phyloP scores from a whole-genome alignment of 2,797 vertebrate species.

The Acrossocheilus wenchowensis region DNA sequence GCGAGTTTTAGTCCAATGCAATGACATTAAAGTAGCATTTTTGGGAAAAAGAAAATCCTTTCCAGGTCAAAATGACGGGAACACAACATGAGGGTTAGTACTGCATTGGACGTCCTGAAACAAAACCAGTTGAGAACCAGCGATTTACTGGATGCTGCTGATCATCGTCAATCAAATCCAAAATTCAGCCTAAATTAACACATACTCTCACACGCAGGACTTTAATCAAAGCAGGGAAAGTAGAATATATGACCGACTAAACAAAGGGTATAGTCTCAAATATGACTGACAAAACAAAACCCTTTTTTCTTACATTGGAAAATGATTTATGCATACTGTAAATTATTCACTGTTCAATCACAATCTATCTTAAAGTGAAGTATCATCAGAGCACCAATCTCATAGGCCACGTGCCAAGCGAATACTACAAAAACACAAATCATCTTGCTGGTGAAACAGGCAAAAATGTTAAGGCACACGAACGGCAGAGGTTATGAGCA shows the following conservation, averaged over 20 bases:
- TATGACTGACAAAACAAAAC: not conserved
- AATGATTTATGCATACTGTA: not conserved
- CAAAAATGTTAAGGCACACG: not conserved
- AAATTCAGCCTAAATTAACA: not conserved
- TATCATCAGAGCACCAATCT: not conserved
- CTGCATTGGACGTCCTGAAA: not conserved
- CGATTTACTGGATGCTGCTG: not conserved
- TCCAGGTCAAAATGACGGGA: not conserved
- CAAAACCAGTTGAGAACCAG: conserved; percentile 1
- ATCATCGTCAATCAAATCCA: not conserved
- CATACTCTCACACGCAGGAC: not conserved
- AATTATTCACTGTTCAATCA: not conserved
- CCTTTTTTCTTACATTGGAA: not conserved
- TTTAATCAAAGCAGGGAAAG: not conserved
- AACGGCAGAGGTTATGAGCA: not conserved
- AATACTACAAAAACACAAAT: conserved; percentile 7
- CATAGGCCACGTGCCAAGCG: not conserved
- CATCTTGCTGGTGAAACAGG: not conserved
- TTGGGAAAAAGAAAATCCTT: not conserved
- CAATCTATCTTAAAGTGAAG: not conserved
- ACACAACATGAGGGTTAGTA: not conserved
- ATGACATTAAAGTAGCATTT: not conserved
- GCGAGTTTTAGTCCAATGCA: not conserved
- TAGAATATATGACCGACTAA: not conserved
- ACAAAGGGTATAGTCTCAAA: not conserved